Conservation (phyloP, 2,888 invertebrate species). For the Lithophane ornitopus region DNA sequence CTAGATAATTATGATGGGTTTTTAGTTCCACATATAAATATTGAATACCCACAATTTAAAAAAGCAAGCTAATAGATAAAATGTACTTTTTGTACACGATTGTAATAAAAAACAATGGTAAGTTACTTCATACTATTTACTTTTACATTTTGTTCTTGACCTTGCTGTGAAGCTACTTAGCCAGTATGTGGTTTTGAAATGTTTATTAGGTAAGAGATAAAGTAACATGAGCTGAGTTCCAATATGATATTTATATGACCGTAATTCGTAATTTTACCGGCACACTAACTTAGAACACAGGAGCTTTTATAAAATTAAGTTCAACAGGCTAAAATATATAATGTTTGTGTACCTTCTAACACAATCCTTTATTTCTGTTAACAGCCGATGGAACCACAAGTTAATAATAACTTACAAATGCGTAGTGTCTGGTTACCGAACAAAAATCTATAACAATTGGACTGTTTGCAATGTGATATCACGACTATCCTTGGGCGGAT, state of each 20-base stretch:
- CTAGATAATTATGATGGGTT: neutral
- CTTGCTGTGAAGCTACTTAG: conserved; percentile 25
- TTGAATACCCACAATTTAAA: conserved; percentile 9
- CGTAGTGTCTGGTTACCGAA: conserved; percentile 86
- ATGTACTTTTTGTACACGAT: neutral
- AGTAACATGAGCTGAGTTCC: neutral
- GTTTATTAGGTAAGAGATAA: neutral
- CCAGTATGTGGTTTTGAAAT: conserved; percentile 4
- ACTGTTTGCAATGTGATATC: conserved; percentile 69
- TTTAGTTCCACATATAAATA: conserved; percentile 1
- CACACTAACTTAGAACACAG: conserved; percentile 6
- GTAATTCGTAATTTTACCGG: conserved; percentile 32
- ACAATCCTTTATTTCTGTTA: conserved; percentile 48
- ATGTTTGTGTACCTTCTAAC: conserved; percentile 17
- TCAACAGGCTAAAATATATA: conserved; percentile 29
- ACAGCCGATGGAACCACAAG: conserved; percentile 74
- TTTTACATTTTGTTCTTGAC: conserved; percentile 55
- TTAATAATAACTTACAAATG: conserved; percentile 84
- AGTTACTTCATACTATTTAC: conserved; percentile 37
- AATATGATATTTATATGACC: conserved; percentile 13
- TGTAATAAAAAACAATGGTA: neutral
- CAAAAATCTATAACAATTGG: conserved; percentile 73
- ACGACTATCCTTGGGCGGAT: conserved; percentile 61
- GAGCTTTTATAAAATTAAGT: conserved; percentile 5
- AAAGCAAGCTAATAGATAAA: neutral